Percentiles rank a stretch among this genome's conserved stretches.
phyloP scores from a whole-genome alignment of 2,797 vertebrate genomes.

The Kryptolebias ocellatus region DNA sequence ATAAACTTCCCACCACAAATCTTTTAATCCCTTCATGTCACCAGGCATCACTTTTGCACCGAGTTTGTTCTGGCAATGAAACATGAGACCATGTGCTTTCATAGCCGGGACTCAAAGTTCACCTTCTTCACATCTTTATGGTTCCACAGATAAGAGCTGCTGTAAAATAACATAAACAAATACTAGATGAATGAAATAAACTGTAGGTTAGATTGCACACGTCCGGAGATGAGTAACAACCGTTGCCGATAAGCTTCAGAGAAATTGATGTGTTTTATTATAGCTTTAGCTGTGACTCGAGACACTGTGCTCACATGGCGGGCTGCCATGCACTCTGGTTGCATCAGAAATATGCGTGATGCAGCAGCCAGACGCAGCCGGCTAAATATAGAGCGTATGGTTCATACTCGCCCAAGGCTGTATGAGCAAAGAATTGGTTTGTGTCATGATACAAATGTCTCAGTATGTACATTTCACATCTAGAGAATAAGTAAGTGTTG shows the following conservation, averaged over 20 bases:
- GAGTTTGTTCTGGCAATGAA: constrained; percentile 14
- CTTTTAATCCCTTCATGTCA: background rate
- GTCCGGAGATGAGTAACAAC: constrained; percentile 1
- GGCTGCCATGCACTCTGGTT: constrained; percentile 50
- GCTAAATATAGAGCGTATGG: constrained; percentile 75
- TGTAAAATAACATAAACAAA: constrained; percentile 13
- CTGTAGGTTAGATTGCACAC: background rate
- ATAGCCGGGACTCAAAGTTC: constrained; percentile 47
- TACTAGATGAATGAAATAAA: constrained; percentile 14
- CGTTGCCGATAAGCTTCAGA: constrained; percentile 32
- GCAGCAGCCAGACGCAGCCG: constrained; percentile 46
- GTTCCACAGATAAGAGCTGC: constrained; percentile 30
- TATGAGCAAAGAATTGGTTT: constrained; percentile 19
- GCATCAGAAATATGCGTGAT: constrained; percentile 75
- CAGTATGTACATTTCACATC: background rate
- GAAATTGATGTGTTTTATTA: constrained; percentile 19
- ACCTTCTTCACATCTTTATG: constrained; percentile 16
- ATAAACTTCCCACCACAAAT: background rate
- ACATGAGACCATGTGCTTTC: constrained; percentile 39
- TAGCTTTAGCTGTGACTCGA: constrained; percentile 21
- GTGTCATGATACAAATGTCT: constrained; percentile 27
- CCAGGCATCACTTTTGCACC: background rate
- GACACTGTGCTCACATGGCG: constrained; percentile 51
- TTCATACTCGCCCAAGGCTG: constrained; percentile 46
- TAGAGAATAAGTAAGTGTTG: background rate